Evolutionary conservation across 2,888 invertebrate species (phyloP).

Genomic region (Nineta flava): DNA sequence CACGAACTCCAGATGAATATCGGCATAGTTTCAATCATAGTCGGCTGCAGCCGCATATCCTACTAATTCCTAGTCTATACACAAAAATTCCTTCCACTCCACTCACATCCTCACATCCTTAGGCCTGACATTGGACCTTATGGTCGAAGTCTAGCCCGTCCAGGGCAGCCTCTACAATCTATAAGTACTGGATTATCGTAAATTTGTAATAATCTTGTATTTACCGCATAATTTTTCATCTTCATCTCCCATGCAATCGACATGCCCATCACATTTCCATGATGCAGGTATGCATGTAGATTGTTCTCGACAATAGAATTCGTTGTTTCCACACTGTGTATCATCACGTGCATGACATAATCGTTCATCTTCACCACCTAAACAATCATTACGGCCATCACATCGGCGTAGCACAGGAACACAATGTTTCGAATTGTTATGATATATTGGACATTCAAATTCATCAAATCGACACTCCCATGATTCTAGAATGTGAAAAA

Average conservation of each 20-base stretch:
- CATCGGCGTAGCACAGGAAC: conserved; percentile 41
- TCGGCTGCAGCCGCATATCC: too few relatives aligned
- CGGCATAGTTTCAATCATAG: too few relatives aligned
- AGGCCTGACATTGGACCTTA: too few relatives aligned
- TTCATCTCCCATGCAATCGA: conserved; percentile 37
- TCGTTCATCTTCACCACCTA: conserved; percentile 36
- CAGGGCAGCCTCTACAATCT: too few relatives aligned
- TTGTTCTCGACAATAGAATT: conserved; percentile 39
- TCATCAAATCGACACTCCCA: conserved; percentile 40
- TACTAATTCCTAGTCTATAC: too few relatives aligned
- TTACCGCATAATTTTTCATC: conserved; percentile 39
- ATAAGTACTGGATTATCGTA: too few relatives aligned
- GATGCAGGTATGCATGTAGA: conserved; percentile 40
- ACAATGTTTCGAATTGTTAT: conserved; percentile 29
- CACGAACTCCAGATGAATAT: too few relatives aligned
- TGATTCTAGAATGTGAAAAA: conserved; percentile 17
- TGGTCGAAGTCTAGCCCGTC: too few relatives aligned
- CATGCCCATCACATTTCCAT: conserved; percentile 39
- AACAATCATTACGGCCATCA: conserved; percentile 39
- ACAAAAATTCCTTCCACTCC: too few relatives aligned
- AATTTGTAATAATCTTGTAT: conserved; percentile 7
- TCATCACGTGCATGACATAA: conserved; percentile 26
- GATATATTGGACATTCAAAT: conserved; percentile 30
- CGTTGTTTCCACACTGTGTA: conserved; percentile 32
- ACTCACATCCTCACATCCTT: too few relatives aligned